Base-by-base conservation (phyloP, 2,888 invertebrate species). In the Drosophila paracracens region DNA sequence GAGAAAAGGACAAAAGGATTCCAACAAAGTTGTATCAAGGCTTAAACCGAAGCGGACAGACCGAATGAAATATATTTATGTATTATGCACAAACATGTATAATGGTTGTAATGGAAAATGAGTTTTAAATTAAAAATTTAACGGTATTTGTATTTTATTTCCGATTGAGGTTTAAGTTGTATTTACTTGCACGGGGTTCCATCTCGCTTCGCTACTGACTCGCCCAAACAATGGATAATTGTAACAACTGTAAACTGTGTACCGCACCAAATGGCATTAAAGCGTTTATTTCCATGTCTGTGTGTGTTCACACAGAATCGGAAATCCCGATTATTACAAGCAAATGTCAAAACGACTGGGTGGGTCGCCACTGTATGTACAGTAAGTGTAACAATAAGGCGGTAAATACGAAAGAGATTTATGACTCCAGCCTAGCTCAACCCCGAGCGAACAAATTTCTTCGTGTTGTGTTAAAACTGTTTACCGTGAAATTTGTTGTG, bases 401-500 rank as follows among this genome's bases (percentile, higher is more conserved):
- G 74, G 76, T 65, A 73, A 90, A 73, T 76, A 76, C 74, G 65
- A 79, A 84, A 86, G 73, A 87, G 82, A 87, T 89, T 89, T 83
- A 83, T 84, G 88, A 73, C 46, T 70, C 36, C 69, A 60, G 70
- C 72, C 72, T 66, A 70, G 52, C 66, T 38, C 65, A 83, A 76
- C 89, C 88, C 88, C 56, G 72, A 43, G 74, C 50, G 69, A 61
- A 61, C 58, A 70, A 70, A 73, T 73, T 60, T 70, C 56, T 52
- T 58, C 69, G 61, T 86, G 81, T 77, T 81, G 76, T 81, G 64
- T 77, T 75, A 61, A 83, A 90, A 75, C 72, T 89, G 87, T 64
- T 81, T 81, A 70, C 52, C 89, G 84, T 86, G 89, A 90, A 90
- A 90, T 90, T 89, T 86, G 89, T 86, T 86, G 89, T 86, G 89